These are phyloP conservation scores for Pollenia labialis DNA, from an alignment of 2,888 invertebrate genomes.

Conservation along the genomic window DNA sequence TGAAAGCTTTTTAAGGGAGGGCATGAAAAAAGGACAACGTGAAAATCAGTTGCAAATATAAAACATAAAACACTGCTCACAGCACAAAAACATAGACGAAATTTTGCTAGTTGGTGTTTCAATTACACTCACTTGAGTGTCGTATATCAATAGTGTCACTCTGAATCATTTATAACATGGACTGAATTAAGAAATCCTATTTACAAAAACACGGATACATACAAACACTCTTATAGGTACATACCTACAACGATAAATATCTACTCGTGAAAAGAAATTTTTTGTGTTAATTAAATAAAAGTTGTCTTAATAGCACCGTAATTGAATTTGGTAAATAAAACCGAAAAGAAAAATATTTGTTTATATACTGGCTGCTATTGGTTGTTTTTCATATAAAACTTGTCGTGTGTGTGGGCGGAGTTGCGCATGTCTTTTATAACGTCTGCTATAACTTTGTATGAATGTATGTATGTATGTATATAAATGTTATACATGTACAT, in stretches of 20 bases:
- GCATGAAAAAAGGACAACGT: constrained; percentile 27
- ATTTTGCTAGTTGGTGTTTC: constrained; percentile 49
- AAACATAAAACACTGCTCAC: not conserved
- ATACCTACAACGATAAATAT: not conserved
- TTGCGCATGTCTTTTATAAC: constrained; percentile 61
- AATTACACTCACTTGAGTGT: constrained; percentile 25
- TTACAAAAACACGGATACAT: not conserved
- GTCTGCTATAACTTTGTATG: not conserved
- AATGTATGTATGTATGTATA: constrained; percentile 33
- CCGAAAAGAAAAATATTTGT: not conserved
- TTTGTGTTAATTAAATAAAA: constrained; percentile 68
- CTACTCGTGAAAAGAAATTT: constrained; percentile 5
- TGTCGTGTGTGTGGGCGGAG: constrained; percentile 63
- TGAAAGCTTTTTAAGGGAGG: constrained; percentile 56
- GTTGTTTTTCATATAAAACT: constrained; percentile 37
- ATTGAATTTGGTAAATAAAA: constrained; percentile 49
- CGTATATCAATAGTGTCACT: constrained; percentile 18
- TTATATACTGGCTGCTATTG: constrained; percentile 52
- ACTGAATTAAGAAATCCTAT: not conserved
- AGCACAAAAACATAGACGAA: not conserved
- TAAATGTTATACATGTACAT: not conserved
- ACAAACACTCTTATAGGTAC: not conserved
- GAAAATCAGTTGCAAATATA: not conserved
- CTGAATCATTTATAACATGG: constrained; percentile 31
- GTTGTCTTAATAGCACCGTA: constrained; percentile 55